phyloP scores from a whole-genome alignment of 2,888 invertebrate species.

The Scrobipalpa atriplicella region DNA sequence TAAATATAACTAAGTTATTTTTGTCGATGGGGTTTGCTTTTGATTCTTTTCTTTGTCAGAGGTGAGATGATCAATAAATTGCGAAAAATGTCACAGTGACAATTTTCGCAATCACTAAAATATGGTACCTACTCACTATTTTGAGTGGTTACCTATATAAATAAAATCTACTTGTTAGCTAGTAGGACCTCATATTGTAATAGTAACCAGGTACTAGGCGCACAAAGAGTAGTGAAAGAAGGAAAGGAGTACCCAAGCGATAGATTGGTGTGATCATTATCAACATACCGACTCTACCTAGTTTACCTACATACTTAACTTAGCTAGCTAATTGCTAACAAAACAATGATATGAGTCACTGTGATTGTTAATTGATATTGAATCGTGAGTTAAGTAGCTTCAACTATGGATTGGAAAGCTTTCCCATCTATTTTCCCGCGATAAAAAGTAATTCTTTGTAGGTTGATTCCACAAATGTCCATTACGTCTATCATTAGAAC shows the following conservation, averaged over 20 bases:
- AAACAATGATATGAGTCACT: no score
- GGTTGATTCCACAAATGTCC: no score
- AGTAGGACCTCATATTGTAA: neutral
- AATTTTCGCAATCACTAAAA: neutral
- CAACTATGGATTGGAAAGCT: neutral
- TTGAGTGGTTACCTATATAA: no score
- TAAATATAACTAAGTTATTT: no score
- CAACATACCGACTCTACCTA: neutral
- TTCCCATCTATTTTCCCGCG: neutral
- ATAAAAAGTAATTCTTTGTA: slow-evolving; percentile 2
- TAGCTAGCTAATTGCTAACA: no score
- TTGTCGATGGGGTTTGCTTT: no score
- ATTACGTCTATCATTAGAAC: neutral
- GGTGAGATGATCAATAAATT: no score
- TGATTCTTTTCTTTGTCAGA: no score
- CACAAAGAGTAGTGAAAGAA: slow-evolving; percentile 9
- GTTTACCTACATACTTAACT: neutral
- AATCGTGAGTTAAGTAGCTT: neutral
- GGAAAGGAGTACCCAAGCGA: slow-evolving; percentile 5
- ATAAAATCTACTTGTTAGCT: neutral
- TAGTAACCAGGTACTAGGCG: neutral
- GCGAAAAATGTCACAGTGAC: no score
- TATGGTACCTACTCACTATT: neutral
- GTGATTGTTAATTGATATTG: neutral
- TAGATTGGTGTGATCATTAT: neutral